A percentile compares a stretch with the other conserved stretches of the same genome.
phyloP scores from a whole-genome alignment of 2,888 invertebrate species.

The Cephonodes hylas region DNA sequence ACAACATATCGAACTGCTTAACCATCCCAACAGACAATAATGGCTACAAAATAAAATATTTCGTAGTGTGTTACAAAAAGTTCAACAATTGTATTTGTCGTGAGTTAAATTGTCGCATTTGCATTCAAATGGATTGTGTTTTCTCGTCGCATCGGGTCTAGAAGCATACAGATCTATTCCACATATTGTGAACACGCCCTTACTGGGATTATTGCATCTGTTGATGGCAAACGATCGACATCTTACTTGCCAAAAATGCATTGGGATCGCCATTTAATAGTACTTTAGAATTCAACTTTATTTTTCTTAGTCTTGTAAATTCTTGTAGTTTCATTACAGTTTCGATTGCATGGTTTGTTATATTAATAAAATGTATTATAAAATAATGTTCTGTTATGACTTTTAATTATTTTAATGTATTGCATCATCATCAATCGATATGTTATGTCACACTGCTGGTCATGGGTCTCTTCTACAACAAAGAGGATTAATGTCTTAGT shows the following conservation, averaged over 20 bases:
- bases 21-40: too few species aligned
- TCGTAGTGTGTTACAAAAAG: not conserved
- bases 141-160: not conserved
- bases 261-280: not conserved
- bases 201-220: not conserved
- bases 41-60: too few species aligned
- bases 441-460: too few species aligned
- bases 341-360: too few species aligned
- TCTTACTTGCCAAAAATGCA: not conserved
- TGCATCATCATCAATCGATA: too few species aligned
- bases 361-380: too few species aligned
- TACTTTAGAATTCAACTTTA: not conserved
- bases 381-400: too few species aligned
- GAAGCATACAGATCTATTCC: not conserved
- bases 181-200: not conserved
- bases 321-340: too few species aligned
- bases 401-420: too few species aligned
- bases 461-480: too few species aligned
- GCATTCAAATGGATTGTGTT: not conserved
- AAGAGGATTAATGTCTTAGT: too few species aligned
- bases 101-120: not conserved
- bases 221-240: not conserved
- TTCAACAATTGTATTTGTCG: not conserved
- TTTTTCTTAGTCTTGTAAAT: not conserved
- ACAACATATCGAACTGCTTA: too few species aligned